A percentile compares a stretch with the other conserved stretches of the same genome.
phyloP scores from a whole-genome alignment of 2,113 vertebrate species.

The Rousettus leschenaultii region DNA sequence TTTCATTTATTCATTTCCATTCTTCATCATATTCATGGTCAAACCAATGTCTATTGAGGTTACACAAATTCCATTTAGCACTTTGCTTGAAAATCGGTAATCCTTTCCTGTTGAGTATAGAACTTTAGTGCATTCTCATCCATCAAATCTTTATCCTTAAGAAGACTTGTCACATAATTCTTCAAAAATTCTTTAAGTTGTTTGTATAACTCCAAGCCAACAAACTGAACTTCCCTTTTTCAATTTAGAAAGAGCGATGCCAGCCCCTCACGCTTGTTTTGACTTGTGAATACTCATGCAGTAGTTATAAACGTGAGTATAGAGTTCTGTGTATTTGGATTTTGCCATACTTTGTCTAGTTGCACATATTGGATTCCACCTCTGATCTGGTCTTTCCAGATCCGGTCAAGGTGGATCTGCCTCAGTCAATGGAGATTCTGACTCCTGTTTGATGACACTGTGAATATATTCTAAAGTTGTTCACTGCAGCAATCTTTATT shows the following conservation, averaged over 20 bases:
- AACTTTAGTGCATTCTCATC: conserved; percentile 98
- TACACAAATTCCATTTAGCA: conserved; percentile 99
- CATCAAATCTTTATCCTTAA: conserved; percentile 97
- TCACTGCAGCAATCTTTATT: conserved; percentile 73
- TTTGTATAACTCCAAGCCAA: no score
- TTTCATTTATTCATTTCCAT: conserved; percentile 98
- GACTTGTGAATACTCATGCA: no score
- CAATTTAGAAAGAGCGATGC: no score
- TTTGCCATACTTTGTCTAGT: conserved; percentile 97
- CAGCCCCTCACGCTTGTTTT: no score
- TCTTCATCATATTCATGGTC: conserved; percentile 98
- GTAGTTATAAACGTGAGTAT: conserved; percentile 79
- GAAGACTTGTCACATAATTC: no score
- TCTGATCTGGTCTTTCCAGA: conserved; percentile 94
- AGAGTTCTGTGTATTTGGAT: conserved; percentile 98
- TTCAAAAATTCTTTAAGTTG: no score
- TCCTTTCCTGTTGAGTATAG: conserved; percentile 99
- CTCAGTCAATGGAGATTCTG: conserved; percentile 96
- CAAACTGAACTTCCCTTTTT: no score
- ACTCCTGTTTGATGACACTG: conserved; percentile 95
- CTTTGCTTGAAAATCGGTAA: conserved; percentile 99
- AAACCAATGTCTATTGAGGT: conserved; percentile 99
- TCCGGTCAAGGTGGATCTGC: conserved; percentile 97
- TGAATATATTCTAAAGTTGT: conserved; percentile 76
- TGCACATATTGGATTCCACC: conserved; percentile 97